Evolutionary conservation across 1,140 invertebrate genomes (phyloP).

Genomic region (Trichomalopsis sarcophagae): DNA sequence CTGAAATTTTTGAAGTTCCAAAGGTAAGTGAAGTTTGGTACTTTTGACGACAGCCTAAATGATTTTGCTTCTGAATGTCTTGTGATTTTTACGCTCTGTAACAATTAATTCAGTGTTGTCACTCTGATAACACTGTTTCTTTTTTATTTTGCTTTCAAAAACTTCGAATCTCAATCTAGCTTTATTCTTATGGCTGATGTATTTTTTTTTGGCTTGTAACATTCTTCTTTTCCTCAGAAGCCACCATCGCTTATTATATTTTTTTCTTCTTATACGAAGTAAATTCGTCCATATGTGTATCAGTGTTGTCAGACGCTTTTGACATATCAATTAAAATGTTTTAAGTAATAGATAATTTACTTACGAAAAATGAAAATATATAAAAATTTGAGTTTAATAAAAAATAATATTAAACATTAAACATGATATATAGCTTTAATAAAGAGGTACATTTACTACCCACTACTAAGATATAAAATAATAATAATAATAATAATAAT

Average conservation of each 20-base stretch:
- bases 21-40: conserved; percentile 45
- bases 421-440: conserved; percentile 34
- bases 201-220: conserved; percentile 48
- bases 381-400: conserved; percentile 37
- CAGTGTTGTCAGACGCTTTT: conserved; percentile 47
- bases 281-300: conserved; percentile 59
- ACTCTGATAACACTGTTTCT: conserved; percentile 28
- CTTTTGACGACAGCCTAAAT: conserved; percentile 46
- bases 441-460: conserved; percentile 3
- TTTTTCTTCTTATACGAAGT: conserved; percentile 58
- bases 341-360: conserved; percentile 34
- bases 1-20: conserved; percentile 48
- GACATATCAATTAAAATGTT: conserved; percentile 17
- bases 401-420: conserved; percentile 36
- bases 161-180: conserved; percentile 63
- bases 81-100: conserved; percentile 73
- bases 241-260: conserved; percentile 60
- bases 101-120: conserved; percentile 65
- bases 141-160: conserved; percentile 39
- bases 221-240: conserved; percentile 59
- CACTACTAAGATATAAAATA: conserved; percentile 9
- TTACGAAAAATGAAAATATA: conserved; percentile 27
- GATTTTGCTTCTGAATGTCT: conserved; percentile 65
- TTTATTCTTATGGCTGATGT: conserved; percentile 54
- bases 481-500: conserved; percentile 28